phyloP scores from a whole-genome alignment of 2,797 vertebrate genomes.

The Leucoraja ocellata region DNA sequence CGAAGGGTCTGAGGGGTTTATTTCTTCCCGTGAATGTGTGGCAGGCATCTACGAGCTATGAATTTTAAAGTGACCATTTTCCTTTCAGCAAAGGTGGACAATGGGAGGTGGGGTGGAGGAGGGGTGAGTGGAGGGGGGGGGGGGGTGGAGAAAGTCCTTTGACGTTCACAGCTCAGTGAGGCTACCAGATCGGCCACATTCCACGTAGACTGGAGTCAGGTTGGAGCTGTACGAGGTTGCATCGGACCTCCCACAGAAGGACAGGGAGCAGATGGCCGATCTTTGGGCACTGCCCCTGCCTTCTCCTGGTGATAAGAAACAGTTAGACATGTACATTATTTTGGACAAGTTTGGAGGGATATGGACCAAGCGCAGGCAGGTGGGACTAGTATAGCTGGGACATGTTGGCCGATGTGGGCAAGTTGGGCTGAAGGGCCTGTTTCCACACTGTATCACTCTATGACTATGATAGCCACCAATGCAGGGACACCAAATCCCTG shows the following conservation, averaged over 20 bases:
- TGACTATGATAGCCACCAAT: slow-evolving; percentile 58
- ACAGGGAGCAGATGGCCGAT: slow-evolving; percentile 96
- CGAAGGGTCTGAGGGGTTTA: slow-evolving; percentile 65
- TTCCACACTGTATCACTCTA: too few relatives aligned
- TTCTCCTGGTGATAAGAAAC: slow-evolving; percentile 44
- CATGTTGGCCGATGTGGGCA: too few relatives aligned
- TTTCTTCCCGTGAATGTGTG: slow-evolving; percentile 69
- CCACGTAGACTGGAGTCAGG: slow-evolving; percentile 81
- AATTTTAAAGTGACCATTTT: slow-evolving; percentile 79
- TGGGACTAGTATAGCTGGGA: too few relatives aligned
- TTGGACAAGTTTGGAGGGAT: too few relatives aligned
- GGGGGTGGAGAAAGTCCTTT: slow-evolving; percentile 68
- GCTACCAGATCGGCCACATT: slow-evolving; percentile 83
- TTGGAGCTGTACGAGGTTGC: slow-evolving; percentile 77
- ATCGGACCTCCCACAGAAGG: slow-evolving; percentile 82
- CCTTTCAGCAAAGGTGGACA: slow-evolving; percentile 53
- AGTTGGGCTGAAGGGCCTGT: too few relatives aligned
- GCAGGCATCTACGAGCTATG: slow-evolving; percentile 69
- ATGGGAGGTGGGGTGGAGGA: slow-evolving; percentile 54
- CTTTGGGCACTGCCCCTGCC: slow-evolving; percentile 72
- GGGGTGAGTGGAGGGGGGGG: slow-evolving; percentile 26
- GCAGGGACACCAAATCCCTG: slow-evolving; percentile 65
- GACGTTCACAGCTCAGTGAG: slow-evolving; percentile 75
- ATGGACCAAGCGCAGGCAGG: too few relatives aligned
- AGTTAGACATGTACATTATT: too few relatives aligned